Conservation (phyloP, 1,140 invertebrate species). For the Polypedilum vanderplanki region DNA sequence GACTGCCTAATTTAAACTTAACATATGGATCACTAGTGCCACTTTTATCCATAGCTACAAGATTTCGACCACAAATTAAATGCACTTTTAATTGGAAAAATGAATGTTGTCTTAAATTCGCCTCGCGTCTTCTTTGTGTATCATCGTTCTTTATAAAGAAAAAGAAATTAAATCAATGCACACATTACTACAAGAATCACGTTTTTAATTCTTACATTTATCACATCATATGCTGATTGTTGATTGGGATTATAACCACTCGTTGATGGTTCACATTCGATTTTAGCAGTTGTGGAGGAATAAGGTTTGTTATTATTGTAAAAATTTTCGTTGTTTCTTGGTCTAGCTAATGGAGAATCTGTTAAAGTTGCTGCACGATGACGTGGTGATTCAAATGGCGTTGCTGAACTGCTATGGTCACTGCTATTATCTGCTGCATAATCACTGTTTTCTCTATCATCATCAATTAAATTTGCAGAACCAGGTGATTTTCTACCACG, state of each 20-base stretch:
- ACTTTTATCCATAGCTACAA: slow-evolving; percentile 90
- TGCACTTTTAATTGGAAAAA: slow-evolving; percentile 87
- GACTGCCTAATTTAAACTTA: slow-evolving; percentile 87
- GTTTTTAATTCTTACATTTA: slow-evolving; percentile 19
- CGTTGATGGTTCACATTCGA: slow-evolving; percentile 26
- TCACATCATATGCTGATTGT: slow-evolving; percentile 20
- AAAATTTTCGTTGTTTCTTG: background rate
- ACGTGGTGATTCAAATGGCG: slow-evolving; percentile 58
- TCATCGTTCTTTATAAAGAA: slow-evolving; percentile 50
- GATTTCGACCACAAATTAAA: slow-evolving; percentile 76
- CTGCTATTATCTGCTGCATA: slow-evolving; percentile 67
- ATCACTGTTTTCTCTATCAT: slow-evolving; percentile 54
- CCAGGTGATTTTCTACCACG: slow-evolving; percentile 46
- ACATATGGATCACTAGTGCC: slow-evolving; percentile 97
- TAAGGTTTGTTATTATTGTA: slow-evolving; percentile 5
- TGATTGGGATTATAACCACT: slow-evolving; percentile 23
- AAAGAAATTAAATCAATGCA: slow-evolving; percentile 14
- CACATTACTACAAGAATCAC: background rate
- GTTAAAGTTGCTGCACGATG: slow-evolving; percentile 46
- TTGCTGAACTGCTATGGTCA: slow-evolving; percentile 60
- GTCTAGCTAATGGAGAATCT: slow-evolving; percentile 33
- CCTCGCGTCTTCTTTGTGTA: slow-evolving; percentile 55
- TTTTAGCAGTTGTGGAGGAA: slow-evolving; percentile 24
- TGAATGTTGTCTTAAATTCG: slow-evolving; percentile 68
- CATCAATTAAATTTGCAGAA: slow-evolving; percentile 34